Evolutionary conservation across 2,888 invertebrate genomes (phyloP).

Genomic region (Macropis europaea): DNA sequence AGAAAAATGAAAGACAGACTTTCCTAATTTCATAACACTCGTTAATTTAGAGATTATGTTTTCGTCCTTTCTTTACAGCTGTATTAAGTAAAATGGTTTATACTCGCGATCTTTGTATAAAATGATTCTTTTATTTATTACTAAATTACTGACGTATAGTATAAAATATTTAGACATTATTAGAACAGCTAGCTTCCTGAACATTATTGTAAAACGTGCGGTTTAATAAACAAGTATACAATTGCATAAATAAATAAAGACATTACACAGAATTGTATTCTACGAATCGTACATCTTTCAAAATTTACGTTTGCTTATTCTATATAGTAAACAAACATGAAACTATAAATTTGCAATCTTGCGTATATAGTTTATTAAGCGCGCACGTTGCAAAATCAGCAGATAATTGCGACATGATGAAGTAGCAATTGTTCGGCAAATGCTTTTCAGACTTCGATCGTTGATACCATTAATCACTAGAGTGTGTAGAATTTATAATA

Average conservation of each 20-base stretch:
- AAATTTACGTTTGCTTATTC: neutral
- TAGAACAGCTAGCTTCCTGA: conserved; percentile 50
- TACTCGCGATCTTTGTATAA: neutral
- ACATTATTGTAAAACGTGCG: conserved; percentile 44
- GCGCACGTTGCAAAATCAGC: conserved; percentile 13
- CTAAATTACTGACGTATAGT: conserved; percentile 26
- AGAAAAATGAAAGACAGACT: neutral
- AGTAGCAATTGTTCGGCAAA: conserved; percentile 31
- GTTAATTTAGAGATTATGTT: neutral
- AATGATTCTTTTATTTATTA: conserved; percentile 22
- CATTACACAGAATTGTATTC: neutral
- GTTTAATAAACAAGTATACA: conserved; percentile 28
- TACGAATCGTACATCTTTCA: neutral
- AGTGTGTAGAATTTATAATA: conserved; percentile 42
- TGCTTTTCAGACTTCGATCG: conserved; percentile 36
- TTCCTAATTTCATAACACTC: conserved; percentile 43
- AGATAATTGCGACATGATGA: conserved; percentile 4
- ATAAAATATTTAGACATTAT: conserved; percentile 26
- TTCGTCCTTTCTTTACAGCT: neutral
- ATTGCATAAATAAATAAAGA: neutral
- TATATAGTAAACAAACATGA: neutral
- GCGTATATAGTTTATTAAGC: conserved; percentile 28
- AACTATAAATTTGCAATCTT: neutral
- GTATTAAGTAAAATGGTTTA: neutral
- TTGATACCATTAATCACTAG: conserved; percentile 42